Conservation (phyloP, 2,888 invertebrate genomes). For the Zhuqinia jingwanae region DNA sequence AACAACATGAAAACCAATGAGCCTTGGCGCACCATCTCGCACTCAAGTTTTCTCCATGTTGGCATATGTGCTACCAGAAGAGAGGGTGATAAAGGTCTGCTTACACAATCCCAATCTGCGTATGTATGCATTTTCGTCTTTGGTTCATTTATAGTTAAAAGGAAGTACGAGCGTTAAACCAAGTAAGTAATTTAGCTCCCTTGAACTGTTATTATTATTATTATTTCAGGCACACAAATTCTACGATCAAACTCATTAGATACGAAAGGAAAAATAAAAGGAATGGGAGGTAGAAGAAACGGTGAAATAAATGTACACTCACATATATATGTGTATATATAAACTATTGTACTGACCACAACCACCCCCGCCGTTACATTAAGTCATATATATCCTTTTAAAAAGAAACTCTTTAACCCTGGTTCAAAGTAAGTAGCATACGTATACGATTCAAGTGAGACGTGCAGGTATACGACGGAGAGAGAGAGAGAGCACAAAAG, state of each 20-base stretch:
- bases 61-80: too few relatives aligned
- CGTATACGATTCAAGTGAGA: too few relatives aligned
- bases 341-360: conserved; percentile 34
- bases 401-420: too few relatives aligned
- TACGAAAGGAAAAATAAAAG: neutral
- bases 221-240: conserved; percentile 47
- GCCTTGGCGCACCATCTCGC: too few relatives aligned
- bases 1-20: conserved; percentile 11
- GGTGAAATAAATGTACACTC: conserved; percentile 5
- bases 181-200: conserved; percentile 74
- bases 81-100: conserved; percentile 3
- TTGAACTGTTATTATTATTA: conserved; percentile 75
- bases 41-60: too few relatives aligned
- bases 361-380: too few relatives aligned
- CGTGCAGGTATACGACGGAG: neutral
- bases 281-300: neutral
- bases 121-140: neutral
- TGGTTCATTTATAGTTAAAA: neutral
- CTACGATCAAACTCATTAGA: neutral
- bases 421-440: too few relatives aligned
- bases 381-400: too few relatives aligned
- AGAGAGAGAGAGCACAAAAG: conserved; percentile 1
- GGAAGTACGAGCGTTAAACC: conserved; percentile 21
- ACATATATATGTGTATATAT: conserved; percentile 32
- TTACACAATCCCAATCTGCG: neutral